A percentile compares a stretch with the other conserved stretches of the same genome.
Conservation (phyloP, 23 tunicate genomes). For the Botrylloides violaceus region DNA sequence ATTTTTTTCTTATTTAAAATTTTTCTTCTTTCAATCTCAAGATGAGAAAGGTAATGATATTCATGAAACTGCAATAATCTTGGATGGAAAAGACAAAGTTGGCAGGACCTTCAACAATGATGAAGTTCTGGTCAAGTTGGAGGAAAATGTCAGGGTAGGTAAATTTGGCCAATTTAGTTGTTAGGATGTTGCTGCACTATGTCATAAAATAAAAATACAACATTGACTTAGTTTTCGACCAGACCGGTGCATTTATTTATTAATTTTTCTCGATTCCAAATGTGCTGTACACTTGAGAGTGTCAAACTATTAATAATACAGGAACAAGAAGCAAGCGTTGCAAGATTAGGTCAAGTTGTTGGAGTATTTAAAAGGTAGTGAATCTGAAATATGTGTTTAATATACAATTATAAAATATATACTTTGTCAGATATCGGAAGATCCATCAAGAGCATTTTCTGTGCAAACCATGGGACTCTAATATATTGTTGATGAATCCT, state of each 20-base stretch:
- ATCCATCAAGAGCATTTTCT: slow-evolving; percentile 22
- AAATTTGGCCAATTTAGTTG: too few relatives aligned
- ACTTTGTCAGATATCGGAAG: slow-evolving; percentile 31
- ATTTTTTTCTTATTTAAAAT: too few relatives aligned
- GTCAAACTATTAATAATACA: too few relatives aligned
- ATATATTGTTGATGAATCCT: slow-evolving; percentile 10
- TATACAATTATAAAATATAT: background rate
- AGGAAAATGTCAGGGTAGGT: background rate
- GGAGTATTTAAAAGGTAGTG: slow-evolving; percentile 47
- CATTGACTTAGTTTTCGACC: too few relatives aligned
- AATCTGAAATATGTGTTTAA: background rate
- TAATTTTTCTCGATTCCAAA: too few relatives aligned
- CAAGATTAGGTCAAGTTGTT: slow-evolving; percentile 31
- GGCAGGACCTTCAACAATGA: slow-evolving; percentile 23
- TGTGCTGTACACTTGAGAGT: too few relatives aligned
- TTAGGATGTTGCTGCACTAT: too few relatives aligned
- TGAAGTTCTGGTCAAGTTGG: slow-evolving; percentile 21
- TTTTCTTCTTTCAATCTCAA: too few relatives aligned
- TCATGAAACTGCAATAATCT: background rate
- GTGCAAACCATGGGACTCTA: slow-evolving; percentile 39
- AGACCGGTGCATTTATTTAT: too few relatives aligned
- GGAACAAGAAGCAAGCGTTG: slow-evolving; percentile 1
- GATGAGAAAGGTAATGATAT: background rate
- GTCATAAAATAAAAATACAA: too few relatives aligned
- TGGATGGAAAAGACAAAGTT: slow-evolving; percentile 13